Conservation (phyloP, 2,113 vertebrate genomes). For the Phylloscopus trochiloides region DNA sequence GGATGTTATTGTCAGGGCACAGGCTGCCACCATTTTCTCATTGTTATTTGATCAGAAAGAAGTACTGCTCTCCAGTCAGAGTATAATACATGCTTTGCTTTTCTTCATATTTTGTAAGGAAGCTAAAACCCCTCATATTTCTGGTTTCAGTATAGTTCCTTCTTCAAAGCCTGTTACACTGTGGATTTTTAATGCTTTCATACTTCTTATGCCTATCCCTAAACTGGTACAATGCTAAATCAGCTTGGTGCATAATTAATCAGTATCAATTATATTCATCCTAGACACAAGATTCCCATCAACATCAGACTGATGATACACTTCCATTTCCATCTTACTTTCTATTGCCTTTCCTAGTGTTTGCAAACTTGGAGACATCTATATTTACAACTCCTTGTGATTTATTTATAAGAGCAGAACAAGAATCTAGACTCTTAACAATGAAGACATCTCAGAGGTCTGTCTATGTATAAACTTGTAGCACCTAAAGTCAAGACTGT, state of each 20-base stretch:
- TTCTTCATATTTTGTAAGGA: background rate
- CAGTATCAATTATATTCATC: background rate
- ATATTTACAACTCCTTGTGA: background rate
- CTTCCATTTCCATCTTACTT: background rate
- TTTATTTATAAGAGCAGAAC: slow-evolving; percentile 20
- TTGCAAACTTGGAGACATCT: background rate
- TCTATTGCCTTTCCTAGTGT: background rate
- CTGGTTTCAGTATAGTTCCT: background rate
- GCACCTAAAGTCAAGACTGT: background rate
- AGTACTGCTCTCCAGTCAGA: background rate
- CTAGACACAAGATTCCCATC: background rate
- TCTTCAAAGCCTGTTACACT: background rate
- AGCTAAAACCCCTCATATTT: background rate
- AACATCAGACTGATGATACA: background rate
- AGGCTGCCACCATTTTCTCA: background rate
- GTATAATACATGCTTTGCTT: background rate
- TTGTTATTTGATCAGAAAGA: background rate
- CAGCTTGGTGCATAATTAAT: background rate
- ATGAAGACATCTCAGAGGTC: background rate
- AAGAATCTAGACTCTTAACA: background rate
- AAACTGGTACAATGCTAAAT: background rate
- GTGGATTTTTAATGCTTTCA: background rate
- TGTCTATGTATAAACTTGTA: background rate
- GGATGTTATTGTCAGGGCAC: background rate
- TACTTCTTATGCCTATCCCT: background rate